Conservation (phyloP, 2,797 vertebrate genomes). For the Lithobates pipiens region DNA sequence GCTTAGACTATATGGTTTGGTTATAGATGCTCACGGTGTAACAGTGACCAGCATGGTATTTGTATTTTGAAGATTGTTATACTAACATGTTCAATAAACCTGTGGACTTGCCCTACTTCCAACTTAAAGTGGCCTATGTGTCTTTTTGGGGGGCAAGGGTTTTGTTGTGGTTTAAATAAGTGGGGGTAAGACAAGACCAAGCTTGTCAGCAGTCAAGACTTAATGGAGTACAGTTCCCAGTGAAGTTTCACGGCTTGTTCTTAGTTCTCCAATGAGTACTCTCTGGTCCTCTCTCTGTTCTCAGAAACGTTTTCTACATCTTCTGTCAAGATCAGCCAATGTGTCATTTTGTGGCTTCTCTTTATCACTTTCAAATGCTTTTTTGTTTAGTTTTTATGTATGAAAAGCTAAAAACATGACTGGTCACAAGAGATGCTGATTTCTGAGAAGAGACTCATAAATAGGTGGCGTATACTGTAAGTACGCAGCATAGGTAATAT, state of each 20-base stretch:
- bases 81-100: too few relatives aligned
- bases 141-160: too few relatives aligned
- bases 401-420: conserved; percentile 6
- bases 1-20: too few relatives aligned
- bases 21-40: too few relatives aligned
- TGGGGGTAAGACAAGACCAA: too few relatives aligned
- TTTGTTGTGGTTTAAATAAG: too few relatives aligned
- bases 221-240: not conserved
- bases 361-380: not conserved
- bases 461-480: not conserved
- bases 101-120: too few relatives aligned
- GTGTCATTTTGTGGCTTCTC: conserved; percentile 32
- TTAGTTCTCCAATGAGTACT: not conserved
- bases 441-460: conserved; percentile 14
- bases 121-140: too few relatives aligned
- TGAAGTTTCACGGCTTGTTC: not conserved
- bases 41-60: too few relatives aligned
- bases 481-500: not conserved
- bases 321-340: conserved; percentile 20
- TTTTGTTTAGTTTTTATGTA: not conserved
- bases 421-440: not conserved
- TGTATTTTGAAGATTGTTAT: too few relatives aligned
- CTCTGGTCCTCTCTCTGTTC: not conserved
- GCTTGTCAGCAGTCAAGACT: too few relatives aligned
- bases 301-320: conserved; percentile 9